These are phyloP conservation scores for Drosophila merina DNA, from an alignment of 2,888 invertebrate genomes.

Conservation along the genomic window DNA sequence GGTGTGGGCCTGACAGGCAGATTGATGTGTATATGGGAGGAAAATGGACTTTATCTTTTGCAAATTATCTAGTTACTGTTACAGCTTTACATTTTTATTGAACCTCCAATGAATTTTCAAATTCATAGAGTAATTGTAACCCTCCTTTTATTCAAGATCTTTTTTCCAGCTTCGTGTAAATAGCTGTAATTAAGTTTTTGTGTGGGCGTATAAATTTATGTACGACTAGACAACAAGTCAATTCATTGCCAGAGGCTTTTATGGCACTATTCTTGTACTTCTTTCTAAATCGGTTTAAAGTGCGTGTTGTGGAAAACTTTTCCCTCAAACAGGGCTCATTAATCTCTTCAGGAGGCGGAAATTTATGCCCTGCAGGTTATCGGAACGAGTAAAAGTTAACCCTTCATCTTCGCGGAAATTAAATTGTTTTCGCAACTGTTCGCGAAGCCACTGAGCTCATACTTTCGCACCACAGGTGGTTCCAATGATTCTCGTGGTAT, in stretches of 20 bases:
- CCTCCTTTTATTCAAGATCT: background rate
- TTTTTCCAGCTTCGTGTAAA: slow-evolving; percentile 16
- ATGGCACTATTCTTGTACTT: slow-evolving; percentile 2
- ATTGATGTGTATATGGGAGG: background rate
- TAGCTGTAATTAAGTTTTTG: slow-evolving; percentile 24
- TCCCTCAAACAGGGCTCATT: slow-evolving; percentile 23
- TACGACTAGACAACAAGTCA: slow-evolving; percentile 9
- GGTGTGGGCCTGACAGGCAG: slow-evolving; percentile 1
- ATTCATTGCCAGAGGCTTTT: slow-evolving; percentile 9
- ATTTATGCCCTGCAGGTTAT: slow-evolving; percentile 7
- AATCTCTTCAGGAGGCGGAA: slow-evolving; percentile 16
- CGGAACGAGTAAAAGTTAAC: slow-evolving; percentile 21
- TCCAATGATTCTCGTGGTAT: slow-evolving; percentile 7
- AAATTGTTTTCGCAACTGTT: slow-evolving; percentile 35
- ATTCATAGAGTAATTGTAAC: background rate
- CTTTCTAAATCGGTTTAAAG: slow-evolving; percentile 3
- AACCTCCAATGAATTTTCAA: background rate
- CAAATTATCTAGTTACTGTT: background rate
- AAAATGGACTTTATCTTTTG: background rate
- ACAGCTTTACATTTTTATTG: background rate
- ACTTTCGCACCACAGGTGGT: slow-evolving; percentile 37
- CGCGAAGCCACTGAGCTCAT: slow-evolving; percentile 6
- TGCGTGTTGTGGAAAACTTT: slow-evolving; percentile 23
- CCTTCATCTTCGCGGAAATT: slow-evolving; percentile 23
- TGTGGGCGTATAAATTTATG: slow-evolving; percentile 17